phyloP scores from a whole-genome alignment of 2,888 invertebrate genomes.

The Microplitis manilae region DNA sequence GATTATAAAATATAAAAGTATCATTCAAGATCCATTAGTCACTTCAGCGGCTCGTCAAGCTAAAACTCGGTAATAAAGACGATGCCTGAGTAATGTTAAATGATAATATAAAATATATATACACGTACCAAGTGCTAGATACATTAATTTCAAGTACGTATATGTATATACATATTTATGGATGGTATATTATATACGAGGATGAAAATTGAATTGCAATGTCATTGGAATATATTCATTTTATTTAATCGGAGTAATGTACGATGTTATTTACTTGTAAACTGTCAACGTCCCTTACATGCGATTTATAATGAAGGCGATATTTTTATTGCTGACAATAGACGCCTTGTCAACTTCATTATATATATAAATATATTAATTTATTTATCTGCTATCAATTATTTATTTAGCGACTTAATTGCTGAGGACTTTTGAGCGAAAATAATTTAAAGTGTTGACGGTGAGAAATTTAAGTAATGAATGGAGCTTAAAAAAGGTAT shows the following conservation, averaged over 20 bases:
- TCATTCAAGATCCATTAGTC: conserved; percentile 53
- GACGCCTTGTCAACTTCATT: neutral
- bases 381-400: neutral
- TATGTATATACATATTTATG: neutral
- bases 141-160: neutral
- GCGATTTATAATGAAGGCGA: neutral
- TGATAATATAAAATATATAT: conserved; percentile 25
- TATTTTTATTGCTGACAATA: conserved; percentile 2
- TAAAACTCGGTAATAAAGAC: conserved; percentile 40
- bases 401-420: neutral
- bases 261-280: conserved; percentile 8
- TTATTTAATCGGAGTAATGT: neutral
- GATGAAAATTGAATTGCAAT: conserved; percentile 5
- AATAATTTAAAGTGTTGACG: neutral
- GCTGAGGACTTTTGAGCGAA: neutral
- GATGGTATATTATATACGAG: neutral
- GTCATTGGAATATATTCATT: neutral
- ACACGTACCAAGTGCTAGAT: neutral
- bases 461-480: neutral
- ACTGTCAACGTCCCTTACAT: neutral
- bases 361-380: neutral
- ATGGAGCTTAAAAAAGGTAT: neutral
- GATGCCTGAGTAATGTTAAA: conserved; percentile 39
- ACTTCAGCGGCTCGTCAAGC: conserved; percentile 51
- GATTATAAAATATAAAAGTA: conserved; percentile 40